These are phyloP conservation scores for Eristalis intricaria DNA, from an alignment of 2,888 invertebrate genomes.

Conservation along the genomic window DNA sequence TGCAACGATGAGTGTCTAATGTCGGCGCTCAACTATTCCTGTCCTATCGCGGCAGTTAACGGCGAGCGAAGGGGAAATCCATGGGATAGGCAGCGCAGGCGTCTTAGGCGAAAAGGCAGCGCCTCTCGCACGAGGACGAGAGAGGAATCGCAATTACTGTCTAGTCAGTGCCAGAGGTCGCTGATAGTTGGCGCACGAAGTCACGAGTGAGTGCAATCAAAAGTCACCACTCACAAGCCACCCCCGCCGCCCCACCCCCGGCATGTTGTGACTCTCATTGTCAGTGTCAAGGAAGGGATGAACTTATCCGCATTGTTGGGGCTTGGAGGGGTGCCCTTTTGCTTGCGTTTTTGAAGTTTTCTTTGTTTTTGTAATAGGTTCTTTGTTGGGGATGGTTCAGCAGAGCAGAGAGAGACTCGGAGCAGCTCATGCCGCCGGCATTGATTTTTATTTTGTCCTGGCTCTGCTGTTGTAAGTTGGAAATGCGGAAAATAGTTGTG, in stretches of 20 bases:
- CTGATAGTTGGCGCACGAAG: slow-evolving; percentile 44
- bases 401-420: slow-evolving; percentile 18
- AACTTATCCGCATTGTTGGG: slow-evolving; percentile 12
- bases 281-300: slow-evolving; percentile 69
- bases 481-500: slow-evolving; percentile 44
- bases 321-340: slow-evolving; percentile 5
- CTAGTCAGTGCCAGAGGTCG: slow-evolving; percentile 63
- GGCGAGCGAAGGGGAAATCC: slow-evolving; percentile 20
- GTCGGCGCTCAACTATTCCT: slow-evolving; percentile 54
- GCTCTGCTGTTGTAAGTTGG: slow-evolving; percentile 2
- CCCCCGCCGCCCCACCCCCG: slow-evolving; percentile 33
- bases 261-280: slow-evolving; percentile 67
- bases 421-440: slow-evolving; percentile 6
- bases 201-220: slow-evolving; percentile 36
- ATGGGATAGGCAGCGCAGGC: slow-evolving; percentile 42
- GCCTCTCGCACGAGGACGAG: slow-evolving; percentile 7
- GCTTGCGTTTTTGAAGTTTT: slow-evolving; percentile 34
- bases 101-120: slow-evolving; percentile 25
- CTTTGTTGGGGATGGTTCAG: slow-evolving; percentile 69
- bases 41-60: slow-evolving; percentile 12
- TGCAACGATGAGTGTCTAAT: slow-evolving; percentile 60
- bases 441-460: slow-evolving; percentile 39
- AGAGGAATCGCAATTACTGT: slow-evolving; percentile 14
- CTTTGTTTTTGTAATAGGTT: slow-evolving; percentile 62
- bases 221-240: slow-evolving; percentile 30